These are phyloP conservation scores for Pseudomyrmex dendroicus DNA, from an alignment of 1,140 invertebrate species.

Conservation along the genomic window DNA sequence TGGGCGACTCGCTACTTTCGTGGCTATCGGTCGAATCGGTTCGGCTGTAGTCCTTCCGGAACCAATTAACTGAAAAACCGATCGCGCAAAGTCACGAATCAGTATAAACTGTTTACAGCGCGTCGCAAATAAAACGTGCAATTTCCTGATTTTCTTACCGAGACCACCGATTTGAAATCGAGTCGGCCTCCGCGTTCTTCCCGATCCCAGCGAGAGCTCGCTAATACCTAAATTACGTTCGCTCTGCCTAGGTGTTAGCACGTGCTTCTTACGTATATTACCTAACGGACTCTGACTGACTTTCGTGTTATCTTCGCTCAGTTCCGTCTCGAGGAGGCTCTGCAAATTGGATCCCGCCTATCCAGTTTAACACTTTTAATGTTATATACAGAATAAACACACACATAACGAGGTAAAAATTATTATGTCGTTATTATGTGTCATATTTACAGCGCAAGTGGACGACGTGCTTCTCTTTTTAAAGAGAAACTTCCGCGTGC, in stretches of 20 bases:
- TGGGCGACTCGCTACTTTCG: constrained; percentile 87
- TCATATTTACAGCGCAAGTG: constrained; percentile 90
- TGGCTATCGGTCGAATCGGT: constrained; percentile 86
- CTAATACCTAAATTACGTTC: constrained; percentile 88
- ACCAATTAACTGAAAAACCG: constrained; percentile 88
- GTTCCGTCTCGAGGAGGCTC: constrained; percentile 93
- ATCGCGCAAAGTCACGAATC: neutral
- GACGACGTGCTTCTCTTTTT: constrained; percentile 95
- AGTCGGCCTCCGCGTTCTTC: constrained; percentile 79
- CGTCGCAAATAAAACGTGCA: constrained; percentile 13
- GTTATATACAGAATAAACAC: constrained; percentile 7
- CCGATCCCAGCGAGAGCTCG: constrained; percentile 76
- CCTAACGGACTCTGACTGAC: constrained; percentile 91
- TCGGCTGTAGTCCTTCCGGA: constrained; percentile 86
- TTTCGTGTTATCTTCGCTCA: constrained; percentile 89
- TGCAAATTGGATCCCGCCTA: constrained; percentile 74
- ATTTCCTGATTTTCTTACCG: constrained; percentile 82
- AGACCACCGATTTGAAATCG: constrained; percentile 87
- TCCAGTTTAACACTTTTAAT: constrained; percentile 44
- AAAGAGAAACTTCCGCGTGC: constrained; percentile 91
- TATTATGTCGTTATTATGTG: constrained; percentile 4
- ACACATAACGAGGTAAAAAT: neutral
- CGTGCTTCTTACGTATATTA: constrained; percentile 90
- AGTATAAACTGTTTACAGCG: constrained; percentile 20
- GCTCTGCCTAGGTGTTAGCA: constrained; percentile 92